Conservation (phyloP, 2,888 invertebrate genomes). For the Tethea ocularis region DNA sequence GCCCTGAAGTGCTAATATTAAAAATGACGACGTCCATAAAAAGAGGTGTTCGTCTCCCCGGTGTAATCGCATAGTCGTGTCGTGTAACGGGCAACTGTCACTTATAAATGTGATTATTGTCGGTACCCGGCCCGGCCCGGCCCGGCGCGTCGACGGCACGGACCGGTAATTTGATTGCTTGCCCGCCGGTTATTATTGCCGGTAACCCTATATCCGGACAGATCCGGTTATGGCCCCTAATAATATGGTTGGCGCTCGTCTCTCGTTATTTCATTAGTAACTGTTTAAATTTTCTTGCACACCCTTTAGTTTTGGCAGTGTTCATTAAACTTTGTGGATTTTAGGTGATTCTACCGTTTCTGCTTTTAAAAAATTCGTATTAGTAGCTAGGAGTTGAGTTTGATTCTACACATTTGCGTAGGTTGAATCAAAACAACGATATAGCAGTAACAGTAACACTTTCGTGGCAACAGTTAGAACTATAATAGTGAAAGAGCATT, state of each 20-base stretch:
- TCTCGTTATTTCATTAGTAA: constrained; percentile 47
- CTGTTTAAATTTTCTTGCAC: constrained; percentile 20
- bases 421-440: too few relatives aligned
- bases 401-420: too few relatives aligned
- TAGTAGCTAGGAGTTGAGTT: too few relatives aligned
- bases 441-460: too few relatives aligned
- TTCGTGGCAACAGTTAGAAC: too few relatives aligned
- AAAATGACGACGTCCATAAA: constrained; percentile 44
- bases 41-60: constrained; percentile 19
- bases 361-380: too few relatives aligned
- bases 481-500: too few relatives aligned
- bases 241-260: constrained; percentile 47
- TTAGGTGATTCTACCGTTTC: too few relatives aligned
- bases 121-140: constrained; percentile 25
- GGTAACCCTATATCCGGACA: constrained; percentile 57
- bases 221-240: constrained; percentile 49
- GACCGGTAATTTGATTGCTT: constrained; percentile 65
- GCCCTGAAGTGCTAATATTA: constrained; percentile 22
- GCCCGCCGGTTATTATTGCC: constrained; percentile 58
- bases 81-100: constrained; percentile 34
- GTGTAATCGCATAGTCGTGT: constrained; percentile 30
- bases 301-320: constrained; percentile 10
- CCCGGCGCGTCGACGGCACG: constrained; percentile 18
- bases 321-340: too few relatives aligned
- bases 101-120: constrained; percentile 53